Evolutionary conservation across 92 coral and sea anemone species (phyloP).

Genomic region (Meandrina meandrites): DNA sequence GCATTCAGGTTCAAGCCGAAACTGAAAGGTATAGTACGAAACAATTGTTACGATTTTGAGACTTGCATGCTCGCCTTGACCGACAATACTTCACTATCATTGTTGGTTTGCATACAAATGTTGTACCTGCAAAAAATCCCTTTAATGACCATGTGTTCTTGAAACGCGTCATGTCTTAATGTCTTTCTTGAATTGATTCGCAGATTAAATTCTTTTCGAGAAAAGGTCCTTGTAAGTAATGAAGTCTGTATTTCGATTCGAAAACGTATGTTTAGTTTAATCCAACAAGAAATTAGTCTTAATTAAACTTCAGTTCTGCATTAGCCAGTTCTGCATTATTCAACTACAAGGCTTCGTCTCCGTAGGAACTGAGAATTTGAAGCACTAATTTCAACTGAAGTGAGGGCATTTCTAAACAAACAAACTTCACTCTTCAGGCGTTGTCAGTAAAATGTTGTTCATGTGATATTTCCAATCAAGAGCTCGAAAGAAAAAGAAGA

Average conservation of each 20-base stretch:
- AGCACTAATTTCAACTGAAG: not conserved
- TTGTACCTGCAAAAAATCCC: not conserved
- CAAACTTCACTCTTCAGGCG: not conserved
- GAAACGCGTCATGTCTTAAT: not conserved
- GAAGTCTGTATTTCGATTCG: too few relatives aligned
- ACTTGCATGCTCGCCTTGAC: not conserved
- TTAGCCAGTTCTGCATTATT: not conserved
- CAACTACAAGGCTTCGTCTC: not conserved
- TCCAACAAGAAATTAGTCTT: not conserved
- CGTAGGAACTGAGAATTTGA: not conserved
- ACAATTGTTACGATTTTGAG: not conserved
- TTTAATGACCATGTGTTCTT: constrained; percentile 1
- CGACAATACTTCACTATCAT: not conserved
- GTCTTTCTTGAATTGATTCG: not conserved
- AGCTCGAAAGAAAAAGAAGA: not conserved
- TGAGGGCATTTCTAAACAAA: not conserved
- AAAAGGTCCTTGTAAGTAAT: not conserved
- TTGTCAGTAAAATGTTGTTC: too few relatives aligned
- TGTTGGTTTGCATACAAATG: not conserved
- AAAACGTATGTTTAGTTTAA: not conserved
- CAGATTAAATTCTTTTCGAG: not conserved
- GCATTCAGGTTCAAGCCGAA: constrained; percentile 47
- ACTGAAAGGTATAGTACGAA: constrained; percentile 35
- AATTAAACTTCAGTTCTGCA: not conserved
- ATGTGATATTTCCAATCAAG: not conserved